A percentile compares a stretch with the other conserved stretches of the same genome.
Conservation (phyloP, 2,888 invertebrate species). For the Gastrophysa polygoni region DNA sequence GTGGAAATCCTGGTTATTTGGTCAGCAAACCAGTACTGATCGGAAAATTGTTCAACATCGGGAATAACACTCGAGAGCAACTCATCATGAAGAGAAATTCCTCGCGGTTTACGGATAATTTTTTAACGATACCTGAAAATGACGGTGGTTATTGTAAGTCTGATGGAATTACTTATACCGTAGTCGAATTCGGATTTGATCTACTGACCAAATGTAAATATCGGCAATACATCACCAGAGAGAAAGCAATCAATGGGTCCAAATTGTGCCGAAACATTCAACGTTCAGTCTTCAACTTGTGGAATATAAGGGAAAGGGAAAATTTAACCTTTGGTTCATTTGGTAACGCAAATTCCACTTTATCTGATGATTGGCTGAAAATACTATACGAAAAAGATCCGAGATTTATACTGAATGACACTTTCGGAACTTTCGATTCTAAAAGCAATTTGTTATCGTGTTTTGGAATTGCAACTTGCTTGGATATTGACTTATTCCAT, state of each 20-base stretch:
- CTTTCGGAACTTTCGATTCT: conserved; percentile 50
- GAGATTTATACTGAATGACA: conserved; percentile 44
- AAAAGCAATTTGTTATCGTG: conserved; percentile 50
- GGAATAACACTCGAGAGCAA: conserved; percentile 42
- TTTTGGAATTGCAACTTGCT: conserved; percentile 50
- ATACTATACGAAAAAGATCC: conserved; percentile 55
- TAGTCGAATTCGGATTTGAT: conserved; percentile 61
- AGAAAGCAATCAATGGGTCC: conserved; percentile 39
- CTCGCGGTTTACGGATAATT: conserved; percentile 45
- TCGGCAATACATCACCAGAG: conserved; percentile 24
- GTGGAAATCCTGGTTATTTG: conserved; percentile 81
- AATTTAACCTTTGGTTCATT: conserved; percentile 57
- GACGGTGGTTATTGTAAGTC: conserved; percentile 58
- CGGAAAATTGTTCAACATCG: conserved; percentile 54
- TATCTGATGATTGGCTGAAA: conserved; percentile 60
- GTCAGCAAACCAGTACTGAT: conserved; percentile 67
- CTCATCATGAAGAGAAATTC: conserved; percentile 40
- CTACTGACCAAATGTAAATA: conserved; percentile 59
- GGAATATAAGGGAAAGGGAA: conserved; percentile 41
- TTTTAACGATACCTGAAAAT: conserved; percentile 56
- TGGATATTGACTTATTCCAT: conserved; percentile 59
- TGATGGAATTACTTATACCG: conserved; percentile 52
- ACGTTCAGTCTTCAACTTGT: conserved; percentile 45
- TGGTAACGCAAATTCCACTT: conserved; percentile 59
- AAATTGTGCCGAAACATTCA: conserved; percentile 51